Conservation (phyloP, 1,140 invertebrate genomes). For the Drosophila bipectinata region DNA sequence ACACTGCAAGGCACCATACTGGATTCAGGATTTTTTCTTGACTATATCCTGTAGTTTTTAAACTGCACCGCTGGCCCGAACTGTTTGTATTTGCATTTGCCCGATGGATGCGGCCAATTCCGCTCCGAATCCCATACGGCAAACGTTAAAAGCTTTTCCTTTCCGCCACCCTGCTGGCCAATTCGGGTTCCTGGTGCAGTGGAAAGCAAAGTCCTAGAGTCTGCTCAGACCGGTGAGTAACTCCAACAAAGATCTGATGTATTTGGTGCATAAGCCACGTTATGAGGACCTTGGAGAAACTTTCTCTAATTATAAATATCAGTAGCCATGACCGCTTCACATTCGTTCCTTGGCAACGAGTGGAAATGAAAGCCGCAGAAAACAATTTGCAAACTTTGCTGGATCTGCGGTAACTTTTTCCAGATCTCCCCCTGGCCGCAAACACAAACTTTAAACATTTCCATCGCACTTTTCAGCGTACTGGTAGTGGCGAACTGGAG, state of each 20-base stretch:
- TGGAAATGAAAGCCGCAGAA: conserved; percentile 48
- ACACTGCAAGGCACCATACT: conserved; percentile 26
- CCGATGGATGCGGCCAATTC: conserved; percentile 1
- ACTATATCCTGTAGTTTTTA: conserved; percentile 7
- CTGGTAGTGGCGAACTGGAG: conserved; percentile 15
- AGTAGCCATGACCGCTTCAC: conserved; percentile 38
- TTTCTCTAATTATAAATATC: conserved; percentile 51
- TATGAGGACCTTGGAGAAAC: conserved; percentile 12
- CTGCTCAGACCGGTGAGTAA: background rate
- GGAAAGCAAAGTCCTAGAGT: background rate
- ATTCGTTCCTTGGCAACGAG: conserved; percentile 35
- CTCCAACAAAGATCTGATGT: conserved; percentile 8
- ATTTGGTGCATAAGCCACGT: conserved; percentile 14
- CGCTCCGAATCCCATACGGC: conserved; percentile 19
- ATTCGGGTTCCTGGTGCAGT: background rate
- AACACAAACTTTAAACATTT: conserved; percentile 51
- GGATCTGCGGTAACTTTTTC: conserved; percentile 46
- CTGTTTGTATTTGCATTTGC: conserved; percentile 7
- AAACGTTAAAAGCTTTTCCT: conserved; percentile 13
- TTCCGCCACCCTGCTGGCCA: background rate
- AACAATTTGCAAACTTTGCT: conserved; percentile 55
- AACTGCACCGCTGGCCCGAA: background rate
- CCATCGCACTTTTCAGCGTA: conserved; percentile 49
- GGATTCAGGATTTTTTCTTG: conserved; percentile 20
- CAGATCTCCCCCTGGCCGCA: conserved; percentile 14